Conservation (phyloP, 2,888 invertebrate genomes). For the Ecliptopera silaceata region DNA sequence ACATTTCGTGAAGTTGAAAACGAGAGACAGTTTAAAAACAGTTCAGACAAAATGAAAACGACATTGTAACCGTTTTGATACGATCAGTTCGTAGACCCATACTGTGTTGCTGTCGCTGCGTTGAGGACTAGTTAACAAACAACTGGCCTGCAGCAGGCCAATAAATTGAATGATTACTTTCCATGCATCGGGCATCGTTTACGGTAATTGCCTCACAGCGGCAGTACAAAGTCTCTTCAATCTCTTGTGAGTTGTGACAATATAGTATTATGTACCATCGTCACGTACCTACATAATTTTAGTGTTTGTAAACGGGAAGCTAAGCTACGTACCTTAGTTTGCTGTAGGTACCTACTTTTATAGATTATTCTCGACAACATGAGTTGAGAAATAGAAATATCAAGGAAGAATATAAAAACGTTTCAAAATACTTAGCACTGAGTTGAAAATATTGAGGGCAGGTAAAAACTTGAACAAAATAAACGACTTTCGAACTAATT, state of each 20-base stretch:
- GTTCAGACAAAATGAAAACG: background rate
- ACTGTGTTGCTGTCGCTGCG: constrained; percentile 1
- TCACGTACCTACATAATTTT: background rate
- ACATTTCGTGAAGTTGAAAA: background rate
- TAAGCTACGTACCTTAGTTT: too few species aligned
- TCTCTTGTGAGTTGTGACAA: background rate
- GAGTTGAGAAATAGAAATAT: too few species aligned
- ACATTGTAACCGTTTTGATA: constrained; percentile 6
- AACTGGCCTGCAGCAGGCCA: background rate
- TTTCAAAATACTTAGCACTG: too few species aligned
- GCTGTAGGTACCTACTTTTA: too few species aligned
- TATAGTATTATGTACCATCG: too few species aligned
- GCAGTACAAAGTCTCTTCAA: constrained; percentile 14
- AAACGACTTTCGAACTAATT: background rate
- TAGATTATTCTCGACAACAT: too few species aligned
- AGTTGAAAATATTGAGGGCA: background rate
- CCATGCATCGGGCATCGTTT: constrained; percentile 21
- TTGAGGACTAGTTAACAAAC: constrained; percentile 7
- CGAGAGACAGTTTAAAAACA: background rate
- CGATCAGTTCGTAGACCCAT: background rate
- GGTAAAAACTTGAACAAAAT: background rate
- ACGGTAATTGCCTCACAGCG: constrained; percentile 23
- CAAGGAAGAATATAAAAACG: too few species aligned
- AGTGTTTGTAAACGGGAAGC: too few species aligned
- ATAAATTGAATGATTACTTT: constrained; percentile 34